phyloP scores from a whole-genome alignment of 2,797 vertebrate species.

The Cynopterus sphinx region DNA sequence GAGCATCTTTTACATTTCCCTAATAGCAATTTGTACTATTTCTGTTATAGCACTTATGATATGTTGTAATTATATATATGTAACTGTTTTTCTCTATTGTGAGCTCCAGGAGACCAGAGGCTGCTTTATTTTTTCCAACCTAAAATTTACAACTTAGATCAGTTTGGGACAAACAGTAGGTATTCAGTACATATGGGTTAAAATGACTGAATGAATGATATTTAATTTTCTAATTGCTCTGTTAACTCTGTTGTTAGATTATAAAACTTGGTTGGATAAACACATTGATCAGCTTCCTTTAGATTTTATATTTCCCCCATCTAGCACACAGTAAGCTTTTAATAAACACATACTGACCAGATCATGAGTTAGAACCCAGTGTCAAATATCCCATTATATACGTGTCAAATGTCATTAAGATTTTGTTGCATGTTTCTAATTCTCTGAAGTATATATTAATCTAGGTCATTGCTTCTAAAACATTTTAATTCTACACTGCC shows the following conservation, averaged over 20 bases:
- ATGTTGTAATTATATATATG: not conserved
- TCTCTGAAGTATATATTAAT: not conserved
- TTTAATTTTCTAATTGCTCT: not conserved
- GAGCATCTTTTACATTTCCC: not conserved
- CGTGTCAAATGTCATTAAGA: not conserved
- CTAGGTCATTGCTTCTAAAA: not conserved
- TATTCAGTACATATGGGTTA: not conserved
- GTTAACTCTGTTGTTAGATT: not conserved
- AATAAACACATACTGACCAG: not conserved
- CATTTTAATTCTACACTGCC: not conserved
- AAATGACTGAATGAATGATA: conserved; percentile 28
- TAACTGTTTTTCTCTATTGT: not conserved
- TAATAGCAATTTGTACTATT: not conserved
- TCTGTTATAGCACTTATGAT: not conserved
- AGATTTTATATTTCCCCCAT: not conserved
- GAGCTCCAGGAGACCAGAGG: not conserved
- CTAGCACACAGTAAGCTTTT: not conserved
- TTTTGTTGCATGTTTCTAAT: conserved; percentile 21
- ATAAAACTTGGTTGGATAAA: conserved; percentile 13
- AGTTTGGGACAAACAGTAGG: not conserved
- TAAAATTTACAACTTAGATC: not conserved
- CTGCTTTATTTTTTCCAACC: not conserved
- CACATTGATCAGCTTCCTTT: conserved; percentile 4
- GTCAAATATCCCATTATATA: not conserved
- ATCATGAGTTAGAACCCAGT: conserved; percentile 17